Conservation (phyloP, 64 coral and sea anemone species). For the Montipora sp. region DNA sequence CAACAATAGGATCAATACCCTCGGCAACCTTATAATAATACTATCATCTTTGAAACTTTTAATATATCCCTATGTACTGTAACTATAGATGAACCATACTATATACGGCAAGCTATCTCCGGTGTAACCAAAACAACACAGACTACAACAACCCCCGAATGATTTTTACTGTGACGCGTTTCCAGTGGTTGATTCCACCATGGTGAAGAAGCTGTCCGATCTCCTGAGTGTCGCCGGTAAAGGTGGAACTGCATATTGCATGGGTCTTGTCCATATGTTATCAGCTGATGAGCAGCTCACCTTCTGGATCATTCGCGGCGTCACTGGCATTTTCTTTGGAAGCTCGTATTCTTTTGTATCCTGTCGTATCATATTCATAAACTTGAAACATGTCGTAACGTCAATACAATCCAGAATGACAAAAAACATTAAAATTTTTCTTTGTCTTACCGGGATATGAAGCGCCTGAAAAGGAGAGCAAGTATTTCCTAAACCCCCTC, state of each 20-base stretch:
- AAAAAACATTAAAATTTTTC: neutral
- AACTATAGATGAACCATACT: too few relatives aligned
- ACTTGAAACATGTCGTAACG: neutral
- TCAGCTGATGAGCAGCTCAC: constrained; percentile 31
- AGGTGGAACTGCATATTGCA: constrained; percentile 57
- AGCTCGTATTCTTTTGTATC: constrained; percentile 73
- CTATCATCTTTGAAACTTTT: too few relatives aligned
- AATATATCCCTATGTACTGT: too few relatives aligned
- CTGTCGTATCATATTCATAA: neutral
- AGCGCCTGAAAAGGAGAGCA: constrained; percentile 96
- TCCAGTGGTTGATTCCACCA: constrained; percentile 59
- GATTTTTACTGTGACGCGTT: constrained; percentile 56
- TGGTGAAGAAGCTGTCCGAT: constrained; percentile 59
- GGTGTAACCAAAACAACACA: too few relatives aligned
- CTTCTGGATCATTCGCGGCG: constrained; percentile 78
- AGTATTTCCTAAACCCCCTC: constrained; percentile 65
- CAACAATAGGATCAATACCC: too few relatives aligned
- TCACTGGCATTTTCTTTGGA: constrained; percentile 77
- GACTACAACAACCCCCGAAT: too few relatives aligned
- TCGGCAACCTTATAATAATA: too few relatives aligned
- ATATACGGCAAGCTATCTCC: too few relatives aligned
- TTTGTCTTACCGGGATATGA: constrained; percentile 73
- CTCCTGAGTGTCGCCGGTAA: constrained; percentile 60
- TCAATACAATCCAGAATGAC: neutral
- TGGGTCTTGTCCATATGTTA: constrained; percentile 52